Conservation (phyloP, 2,113 vertebrate species). For the Oostethus manadensis region DNA sequence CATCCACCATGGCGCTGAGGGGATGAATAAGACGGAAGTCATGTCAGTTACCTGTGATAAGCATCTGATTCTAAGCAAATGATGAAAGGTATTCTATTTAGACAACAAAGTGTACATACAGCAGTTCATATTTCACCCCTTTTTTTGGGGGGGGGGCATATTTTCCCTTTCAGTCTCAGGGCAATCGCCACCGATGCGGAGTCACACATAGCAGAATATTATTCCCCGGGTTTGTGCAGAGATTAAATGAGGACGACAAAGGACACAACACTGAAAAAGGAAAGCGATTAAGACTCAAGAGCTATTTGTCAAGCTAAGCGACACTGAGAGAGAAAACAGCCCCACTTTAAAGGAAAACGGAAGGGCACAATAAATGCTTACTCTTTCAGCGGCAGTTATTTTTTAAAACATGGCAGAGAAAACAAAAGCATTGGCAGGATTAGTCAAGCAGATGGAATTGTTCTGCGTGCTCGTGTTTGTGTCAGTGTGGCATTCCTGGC, state of each 20-base stretch:
- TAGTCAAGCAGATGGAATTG: neutral
- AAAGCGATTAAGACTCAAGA: slow-evolving; percentile 13
- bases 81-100: too few relatives aligned
- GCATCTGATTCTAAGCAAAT: too few relatives aligned
- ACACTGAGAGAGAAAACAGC: slow-evolving; percentile 17
- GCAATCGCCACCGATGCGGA: too few relatives aligned
- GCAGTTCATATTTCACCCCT: too few relatives aligned
- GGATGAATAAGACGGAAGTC: too few relatives aligned
- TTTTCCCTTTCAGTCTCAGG: too few relatives aligned
- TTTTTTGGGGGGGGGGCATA: too few relatives aligned
- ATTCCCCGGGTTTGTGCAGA: slow-evolving; percentile 13
- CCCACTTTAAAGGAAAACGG: slow-evolving; percentile 35
- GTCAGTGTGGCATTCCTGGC: slow-evolving; percentile 53
- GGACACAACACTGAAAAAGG: slow-evolving; percentile 3
- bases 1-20: too few relatives aligned
- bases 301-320: slow-evolving; percentile 29
- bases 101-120: too few relatives aligned
- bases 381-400: slow-evolving; percentile 20
- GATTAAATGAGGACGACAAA: slow-evolving; percentile 25
- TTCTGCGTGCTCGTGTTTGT: neutral
- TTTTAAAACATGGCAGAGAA: slow-evolving; percentile 9
- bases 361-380: slow-evolving; percentile 18
- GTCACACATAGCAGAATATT: too few relatives aligned
- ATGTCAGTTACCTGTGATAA: too few relatives aligned
- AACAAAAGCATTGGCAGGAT: slow-evolving; percentile 13